These are phyloP conservation scores for Sminthurinus aureus DNA, from an alignment of 2,888 invertebrate species.

Conservation along the genomic window DNA sequence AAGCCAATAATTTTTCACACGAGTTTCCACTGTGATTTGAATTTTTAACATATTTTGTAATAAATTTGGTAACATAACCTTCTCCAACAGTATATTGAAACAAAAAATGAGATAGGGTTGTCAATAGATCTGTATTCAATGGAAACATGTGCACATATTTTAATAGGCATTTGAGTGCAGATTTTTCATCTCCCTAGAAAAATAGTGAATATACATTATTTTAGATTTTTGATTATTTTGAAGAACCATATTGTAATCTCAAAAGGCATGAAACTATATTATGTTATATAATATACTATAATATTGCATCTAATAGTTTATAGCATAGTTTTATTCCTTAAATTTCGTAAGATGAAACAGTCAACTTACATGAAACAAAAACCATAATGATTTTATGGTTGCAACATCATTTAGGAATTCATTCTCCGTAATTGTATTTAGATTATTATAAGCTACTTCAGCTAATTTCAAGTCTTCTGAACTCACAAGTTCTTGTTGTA, in stretches of 20 bases:
- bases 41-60: slow-evolving; percentile 9
- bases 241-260: neutral
- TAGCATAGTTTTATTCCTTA: no score
- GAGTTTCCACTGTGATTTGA: slow-evolving; percentile 5
- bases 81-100: neutral
- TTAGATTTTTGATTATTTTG: neutral
- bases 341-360: no score
- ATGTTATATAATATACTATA: neutral
- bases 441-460: slow-evolving; percentile 26
- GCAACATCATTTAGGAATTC: slow-evolving; percentile 35
- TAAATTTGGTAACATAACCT: slow-evolving; percentile 1
- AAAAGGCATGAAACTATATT: neutral
- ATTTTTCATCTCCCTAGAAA: slow-evolving; percentile 4
- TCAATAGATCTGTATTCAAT: slow-evolving; percentile 48
- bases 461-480: slow-evolving; percentile 27
- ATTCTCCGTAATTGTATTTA: slow-evolving; percentile 16
- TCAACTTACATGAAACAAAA: slow-evolving; percentile 8
- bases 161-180: slow-evolving; percentile 33
- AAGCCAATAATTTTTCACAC: neutral
- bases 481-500: slow-evolving; percentile 34
- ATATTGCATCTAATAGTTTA: no score
- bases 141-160: slow-evolving; percentile 46
- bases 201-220: neutral
- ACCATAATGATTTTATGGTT: slow-evolving; percentile 29
- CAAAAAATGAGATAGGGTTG: slow-evolving; percentile 36